Conservation (phyloP, 2,797 vertebrate species). For the Threskiornis aethiopicus region DNA sequence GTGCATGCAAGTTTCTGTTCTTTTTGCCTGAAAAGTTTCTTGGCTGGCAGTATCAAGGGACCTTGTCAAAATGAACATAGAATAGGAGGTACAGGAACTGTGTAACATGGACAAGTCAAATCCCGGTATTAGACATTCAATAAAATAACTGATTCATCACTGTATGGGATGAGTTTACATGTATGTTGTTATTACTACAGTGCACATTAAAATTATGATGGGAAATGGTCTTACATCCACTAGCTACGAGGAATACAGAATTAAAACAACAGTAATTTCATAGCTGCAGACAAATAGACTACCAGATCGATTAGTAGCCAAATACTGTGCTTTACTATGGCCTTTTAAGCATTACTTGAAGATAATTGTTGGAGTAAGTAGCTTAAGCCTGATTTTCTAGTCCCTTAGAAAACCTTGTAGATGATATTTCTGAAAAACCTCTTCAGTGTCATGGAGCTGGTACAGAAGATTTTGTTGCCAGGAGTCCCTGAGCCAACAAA, state of each 20-base stretch:
- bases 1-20: neutral
- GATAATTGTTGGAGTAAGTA: neutral
- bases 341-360: neutral
- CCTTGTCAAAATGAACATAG: neutral
- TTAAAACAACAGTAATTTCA: neutral
- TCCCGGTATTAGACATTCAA: neutral
- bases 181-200: neutral
- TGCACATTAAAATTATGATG: neutral
- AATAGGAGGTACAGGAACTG: neutral
- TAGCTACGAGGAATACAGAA: neutral
- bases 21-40: neutral
- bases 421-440: neutral
- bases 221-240: neutral
- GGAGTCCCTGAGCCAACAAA: neutral
- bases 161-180: neutral
- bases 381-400: neutral
- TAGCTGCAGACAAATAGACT: neutral
- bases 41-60: neutral
- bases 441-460: neutral
- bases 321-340: neutral
- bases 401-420: neutral
- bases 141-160: neutral
- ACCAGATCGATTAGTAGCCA: neutral
- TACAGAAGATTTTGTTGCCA: neutral
- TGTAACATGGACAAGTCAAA: neutral